phyloP scores from a whole-genome alignment of 1,140 invertebrate species.

The Andricus grossulariae region DNA sequence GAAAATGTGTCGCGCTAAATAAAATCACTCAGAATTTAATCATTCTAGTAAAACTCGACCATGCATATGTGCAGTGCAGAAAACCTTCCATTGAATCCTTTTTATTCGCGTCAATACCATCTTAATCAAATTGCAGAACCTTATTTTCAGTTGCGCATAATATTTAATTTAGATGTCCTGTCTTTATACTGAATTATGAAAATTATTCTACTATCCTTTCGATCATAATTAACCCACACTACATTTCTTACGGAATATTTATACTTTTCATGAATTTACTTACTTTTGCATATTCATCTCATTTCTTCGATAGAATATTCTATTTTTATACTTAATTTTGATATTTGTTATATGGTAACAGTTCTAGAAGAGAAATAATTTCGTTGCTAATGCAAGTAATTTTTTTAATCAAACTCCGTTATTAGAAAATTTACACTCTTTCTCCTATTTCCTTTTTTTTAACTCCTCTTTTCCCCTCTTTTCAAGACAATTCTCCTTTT shows the following conservation, averaged over 20 bases:
- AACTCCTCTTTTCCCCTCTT: too few relatives aligned
- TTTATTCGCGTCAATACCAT: background rate
- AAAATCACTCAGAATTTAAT: background rate
- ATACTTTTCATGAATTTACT: background rate
- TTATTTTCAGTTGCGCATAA: slow-evolving; percentile 1
- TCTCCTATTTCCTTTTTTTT: too few relatives aligned
- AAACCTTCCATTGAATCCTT: background rate
- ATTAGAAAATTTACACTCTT: too few relatives aligned
- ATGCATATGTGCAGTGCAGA: background rate
- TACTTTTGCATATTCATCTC: background rate
- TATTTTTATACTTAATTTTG: too few relatives aligned
- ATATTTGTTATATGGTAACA: too few relatives aligned
- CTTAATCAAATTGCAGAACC: background rate
- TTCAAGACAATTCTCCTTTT: too few relatives aligned
- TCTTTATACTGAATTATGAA: background rate
- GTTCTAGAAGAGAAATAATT: too few relatives aligned
- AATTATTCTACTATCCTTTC: background rate
- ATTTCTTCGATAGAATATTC: too few relatives aligned
- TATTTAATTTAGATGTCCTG: background rate
- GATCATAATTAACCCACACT: background rate
- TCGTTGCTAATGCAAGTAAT: too few relatives aligned
- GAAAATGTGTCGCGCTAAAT: background rate
- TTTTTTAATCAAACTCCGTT: too few relatives aligned
- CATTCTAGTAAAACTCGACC: background rate
- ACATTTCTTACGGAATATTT: background rate